Percentiles rank a stretch among this genome's conserved stretches.
phyloP scores from a whole-genome alignment of 2,888 invertebrate species.

The Anoncus sp. region DNA sequence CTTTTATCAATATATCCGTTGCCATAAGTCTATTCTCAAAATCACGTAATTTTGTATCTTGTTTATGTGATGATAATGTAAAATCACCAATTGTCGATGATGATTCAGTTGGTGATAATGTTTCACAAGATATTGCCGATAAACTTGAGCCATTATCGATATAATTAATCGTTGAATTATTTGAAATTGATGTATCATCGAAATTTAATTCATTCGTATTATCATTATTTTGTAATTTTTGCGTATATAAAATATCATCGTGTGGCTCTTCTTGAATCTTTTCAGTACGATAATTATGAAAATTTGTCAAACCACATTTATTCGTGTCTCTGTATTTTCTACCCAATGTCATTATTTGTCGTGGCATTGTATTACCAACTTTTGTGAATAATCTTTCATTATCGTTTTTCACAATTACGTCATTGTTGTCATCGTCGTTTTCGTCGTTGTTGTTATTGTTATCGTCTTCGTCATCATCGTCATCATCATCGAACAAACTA shows the following conservation, averaged over 20 bases:
- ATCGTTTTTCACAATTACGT: too few species aligned
- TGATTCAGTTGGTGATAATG: constrained; percentile 77
- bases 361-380: background rate
- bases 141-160: constrained; percentile 70
- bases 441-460: too few species aligned
- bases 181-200: too few species aligned
- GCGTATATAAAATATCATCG: constrained; percentile 69
- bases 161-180: constrained; percentile 68
- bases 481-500: constrained; percentile 78
- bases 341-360: constrained; percentile 72
- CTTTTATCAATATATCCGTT: constrained; percentile 80
- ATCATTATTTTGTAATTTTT: constrained; percentile 21
- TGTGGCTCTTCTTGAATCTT: constrained; percentile 79
- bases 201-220: constrained; percentile 57
- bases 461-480: constrained; percentile 38
- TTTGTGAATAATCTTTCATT: too few species aligned
- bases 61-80: constrained; percentile 64
- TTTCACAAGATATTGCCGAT: constrained; percentile 75
- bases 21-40: constrained; percentile 78
- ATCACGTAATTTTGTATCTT: constrained; percentile 71
- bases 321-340: constrained; percentile 74
- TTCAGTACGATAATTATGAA: constrained; percentile 73
- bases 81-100: constrained; percentile 74
- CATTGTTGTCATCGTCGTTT: background rate
- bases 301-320: constrained; percentile 65